Conservation (phyloP, 1,140 invertebrate genomes). For the Triops cancriformis region DNA sequence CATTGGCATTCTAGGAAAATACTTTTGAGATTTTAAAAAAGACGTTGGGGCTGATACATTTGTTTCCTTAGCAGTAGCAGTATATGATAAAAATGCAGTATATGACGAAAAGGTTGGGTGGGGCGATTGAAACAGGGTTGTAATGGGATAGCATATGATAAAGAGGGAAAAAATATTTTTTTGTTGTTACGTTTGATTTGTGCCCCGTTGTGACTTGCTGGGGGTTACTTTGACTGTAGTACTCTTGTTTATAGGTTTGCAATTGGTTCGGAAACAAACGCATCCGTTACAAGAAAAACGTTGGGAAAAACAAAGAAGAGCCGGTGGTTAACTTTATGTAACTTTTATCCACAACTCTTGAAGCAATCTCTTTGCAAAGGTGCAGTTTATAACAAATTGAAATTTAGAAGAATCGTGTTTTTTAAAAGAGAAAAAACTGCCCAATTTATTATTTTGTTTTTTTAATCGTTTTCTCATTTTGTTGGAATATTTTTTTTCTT, state of each 20-base stretch:
- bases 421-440: background rate
- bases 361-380: background rate
- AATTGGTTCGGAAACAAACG: constrained; percentile 13
- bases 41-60: background rate
- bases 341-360: background rate
- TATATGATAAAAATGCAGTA: too few species aligned
- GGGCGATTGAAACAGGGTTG: background rate
- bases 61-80: too few species aligned
- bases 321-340: constrained; percentile 10
- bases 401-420: background rate
- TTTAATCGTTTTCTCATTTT: background rate
- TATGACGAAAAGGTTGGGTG: too few species aligned
- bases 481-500: background rate
- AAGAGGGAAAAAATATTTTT: background rate
- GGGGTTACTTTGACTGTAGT: constrained; percentile 5
- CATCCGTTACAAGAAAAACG: constrained; percentile 13
- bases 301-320: constrained; percentile 14
- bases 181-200: background rate
- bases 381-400: background rate
- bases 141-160: background rate
- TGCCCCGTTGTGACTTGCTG: constrained; percentile 3
- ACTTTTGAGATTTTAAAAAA: background rate
- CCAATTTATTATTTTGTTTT: background rate
- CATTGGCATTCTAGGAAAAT: background rate
- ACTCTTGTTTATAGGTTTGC: constrained; percentile 10